phyloP scores from a whole-genome alignment of 2,797 vertebrate species.

The Malacoctenus gilli region DNA sequence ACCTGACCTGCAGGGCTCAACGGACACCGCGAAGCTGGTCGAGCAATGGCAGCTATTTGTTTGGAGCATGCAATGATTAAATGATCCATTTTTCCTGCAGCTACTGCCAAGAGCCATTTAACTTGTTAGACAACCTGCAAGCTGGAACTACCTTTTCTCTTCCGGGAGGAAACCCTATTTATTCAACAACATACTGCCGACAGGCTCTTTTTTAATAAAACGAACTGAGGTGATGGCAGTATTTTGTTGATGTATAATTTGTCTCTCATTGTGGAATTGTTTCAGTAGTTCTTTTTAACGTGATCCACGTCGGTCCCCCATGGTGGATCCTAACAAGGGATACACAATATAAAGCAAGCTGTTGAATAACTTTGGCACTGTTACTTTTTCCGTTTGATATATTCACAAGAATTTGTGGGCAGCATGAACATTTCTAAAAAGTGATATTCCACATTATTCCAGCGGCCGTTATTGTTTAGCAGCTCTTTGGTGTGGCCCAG shows the following conservation, averaged over 20 bases:
- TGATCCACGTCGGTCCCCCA: background rate
- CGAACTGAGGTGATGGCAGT: background rate
- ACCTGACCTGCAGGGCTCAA: slow-evolving; percentile 9
- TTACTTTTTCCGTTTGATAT: background rate
- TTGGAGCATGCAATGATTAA: slow-evolving; percentile 42
- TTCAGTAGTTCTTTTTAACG: background rate
- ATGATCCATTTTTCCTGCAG: slow-evolving; percentile 38
- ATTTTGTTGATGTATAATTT: background rate
- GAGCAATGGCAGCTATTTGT: slow-evolving; percentile 35
- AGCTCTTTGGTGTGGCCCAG: slow-evolving; percentile 26
- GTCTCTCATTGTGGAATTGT: background rate
- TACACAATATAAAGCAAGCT: background rate
- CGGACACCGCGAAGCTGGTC: slow-evolving; percentile 15
- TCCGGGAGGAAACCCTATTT: no score
- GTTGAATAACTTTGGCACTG: background rate
- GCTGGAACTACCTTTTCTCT: no score
- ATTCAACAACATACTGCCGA: slow-evolving; percentile 5
- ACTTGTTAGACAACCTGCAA: slow-evolving; percentile 25
- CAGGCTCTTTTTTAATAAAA: no score
- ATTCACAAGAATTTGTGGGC: background rate
- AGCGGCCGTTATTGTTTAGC: slow-evolving; percentile 44
- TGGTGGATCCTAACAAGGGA: background rate
- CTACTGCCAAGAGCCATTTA: slow-evolving; percentile 19
- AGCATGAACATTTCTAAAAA: slow-evolving; percentile 23
- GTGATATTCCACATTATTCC: slow-evolving; percentile 36